These are phyloP conservation scores for Laothoe populi DNA, from an alignment of 2,888 invertebrate genomes.

Conservation along the genomic window DNA sequence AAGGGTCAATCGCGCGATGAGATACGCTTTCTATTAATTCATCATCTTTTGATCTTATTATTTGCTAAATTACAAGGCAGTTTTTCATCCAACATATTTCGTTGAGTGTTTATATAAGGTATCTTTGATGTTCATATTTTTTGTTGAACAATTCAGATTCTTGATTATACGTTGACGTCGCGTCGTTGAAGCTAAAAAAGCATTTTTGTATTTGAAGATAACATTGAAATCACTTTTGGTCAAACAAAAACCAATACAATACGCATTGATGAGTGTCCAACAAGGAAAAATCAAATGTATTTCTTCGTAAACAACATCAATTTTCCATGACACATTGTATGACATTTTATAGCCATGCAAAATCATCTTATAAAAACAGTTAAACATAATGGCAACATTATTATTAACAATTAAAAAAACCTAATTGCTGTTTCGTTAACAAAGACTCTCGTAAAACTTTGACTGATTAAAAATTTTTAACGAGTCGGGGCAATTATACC, in stretches of 20 bases:
- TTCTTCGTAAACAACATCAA: conserved; percentile 11
- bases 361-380: conserved; percentile 4
- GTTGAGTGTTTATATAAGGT: background rate
- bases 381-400: conserved; percentile 18
- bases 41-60: conserved; percentile 65
- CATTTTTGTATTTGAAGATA: background rate
- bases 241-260: background rate
- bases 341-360: conserved; percentile 12
- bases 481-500: conserved; percentile 67
- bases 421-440: conserved; percentile 65
- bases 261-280: background rate
- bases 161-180: too few relatives aligned
- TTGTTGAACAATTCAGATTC: too few relatives aligned
- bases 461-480: conserved; percentile 76
- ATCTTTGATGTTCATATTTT: too few relatives aligned
- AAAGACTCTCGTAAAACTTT: conserved; percentile 74
- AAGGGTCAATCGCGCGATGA: conserved; percentile 73
- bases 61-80: conserved; percentile 33
- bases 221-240: background rate
- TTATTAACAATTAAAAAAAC: conserved; percentile 42
- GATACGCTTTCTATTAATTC: conserved; percentile 58
- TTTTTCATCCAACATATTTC: conserved; percentile 19
- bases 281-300: background rate
- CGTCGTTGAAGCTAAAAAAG: too few relatives aligned
- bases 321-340: conserved; percentile 18